These are phyloP conservation scores for Rattus norvegicus DNA, from an alignment of 2,113 vertebrate species.

Conservation along the genomic window DNA sequence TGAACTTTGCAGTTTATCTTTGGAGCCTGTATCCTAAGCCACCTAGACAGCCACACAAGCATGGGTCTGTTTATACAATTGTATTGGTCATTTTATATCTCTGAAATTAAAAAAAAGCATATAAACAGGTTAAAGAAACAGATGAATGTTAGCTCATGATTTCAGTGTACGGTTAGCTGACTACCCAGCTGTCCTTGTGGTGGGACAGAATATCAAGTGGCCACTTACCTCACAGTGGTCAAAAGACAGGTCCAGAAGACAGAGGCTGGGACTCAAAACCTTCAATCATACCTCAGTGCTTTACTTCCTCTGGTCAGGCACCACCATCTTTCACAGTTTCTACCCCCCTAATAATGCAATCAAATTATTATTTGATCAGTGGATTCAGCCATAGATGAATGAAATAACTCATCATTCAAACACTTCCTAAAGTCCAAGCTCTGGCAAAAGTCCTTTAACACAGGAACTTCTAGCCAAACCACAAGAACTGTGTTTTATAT, in stretches of 20 bases:
- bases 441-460: neutral
- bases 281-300: neutral
- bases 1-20: neutral
- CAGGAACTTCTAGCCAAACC: neutral
- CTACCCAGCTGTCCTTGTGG: neutral
- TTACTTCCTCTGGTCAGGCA: neutral
- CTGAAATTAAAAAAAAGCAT: neutral
- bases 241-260: neutral
- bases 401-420: neutral
- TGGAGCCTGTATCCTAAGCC: neutral
- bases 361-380: neutral
- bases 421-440: neutral
- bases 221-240: neutral
- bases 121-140: neutral
- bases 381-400: neutral
- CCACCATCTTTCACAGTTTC: neutral
- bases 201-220: neutral
- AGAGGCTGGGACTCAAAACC: neutral
- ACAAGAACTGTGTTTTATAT: neutral
- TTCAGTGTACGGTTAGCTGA: neutral
- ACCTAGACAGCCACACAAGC: neutral
- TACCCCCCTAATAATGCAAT: neutral
- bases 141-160: neutral
- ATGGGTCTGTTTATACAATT: neutral
- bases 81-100: neutral